Evolutionary conservation across 1,140 invertebrate species (phyloP).

Genomic region (Aricia agestis): DNA sequence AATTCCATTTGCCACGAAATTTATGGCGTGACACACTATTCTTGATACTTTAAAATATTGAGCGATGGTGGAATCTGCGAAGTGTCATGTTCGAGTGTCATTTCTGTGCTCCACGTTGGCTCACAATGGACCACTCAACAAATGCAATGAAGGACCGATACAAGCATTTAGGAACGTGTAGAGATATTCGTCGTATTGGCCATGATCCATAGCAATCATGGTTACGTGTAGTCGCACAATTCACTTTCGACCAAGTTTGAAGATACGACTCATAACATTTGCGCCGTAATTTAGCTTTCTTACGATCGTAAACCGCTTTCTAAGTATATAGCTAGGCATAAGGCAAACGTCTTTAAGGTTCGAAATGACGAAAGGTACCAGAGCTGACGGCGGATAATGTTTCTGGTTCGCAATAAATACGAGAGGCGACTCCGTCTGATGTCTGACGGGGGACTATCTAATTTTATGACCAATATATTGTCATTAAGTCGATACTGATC

Average conservation of each 20-base stretch:
- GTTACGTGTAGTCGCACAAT: neutral
- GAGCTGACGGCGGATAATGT: slow-evolving; percentile 64
- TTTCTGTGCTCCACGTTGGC: neutral
- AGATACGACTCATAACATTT: slow-evolving; percentile 74
- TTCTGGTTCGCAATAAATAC: slow-evolving; percentile 71
- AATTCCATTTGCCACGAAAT: neutral
- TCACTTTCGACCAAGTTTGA: slow-evolving; percentile 54
- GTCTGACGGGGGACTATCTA: slow-evolving; percentile 72
- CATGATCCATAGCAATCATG: too few species aligned
- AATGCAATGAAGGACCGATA: too few species aligned
- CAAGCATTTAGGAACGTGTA: too few species aligned
- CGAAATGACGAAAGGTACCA: slow-evolving; percentile 45
- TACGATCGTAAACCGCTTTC: slow-evolving; percentile 63
- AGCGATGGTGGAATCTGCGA: slow-evolving; percentile 23
- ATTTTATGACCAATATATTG: slow-evolving; percentile 77
- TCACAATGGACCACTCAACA: too few species aligned
- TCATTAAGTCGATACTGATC: slow-evolving; percentile 76
- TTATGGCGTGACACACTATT: neutral
- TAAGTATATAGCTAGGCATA: slow-evolving; percentile 38
- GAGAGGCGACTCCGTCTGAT: slow-evolving; percentile 57
- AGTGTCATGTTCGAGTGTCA: slow-evolving; percentile 22
- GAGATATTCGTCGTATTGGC: too few species aligned
- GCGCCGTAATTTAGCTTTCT: slow-evolving; percentile 67
- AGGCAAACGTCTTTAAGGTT: slow-evolving; percentile 52
- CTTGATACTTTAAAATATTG: slow-evolving; percentile 1